Evolutionary conservation across 2,888 invertebrate genomes (phyloP).

Genomic region (Lutraria lutraria): DNA sequence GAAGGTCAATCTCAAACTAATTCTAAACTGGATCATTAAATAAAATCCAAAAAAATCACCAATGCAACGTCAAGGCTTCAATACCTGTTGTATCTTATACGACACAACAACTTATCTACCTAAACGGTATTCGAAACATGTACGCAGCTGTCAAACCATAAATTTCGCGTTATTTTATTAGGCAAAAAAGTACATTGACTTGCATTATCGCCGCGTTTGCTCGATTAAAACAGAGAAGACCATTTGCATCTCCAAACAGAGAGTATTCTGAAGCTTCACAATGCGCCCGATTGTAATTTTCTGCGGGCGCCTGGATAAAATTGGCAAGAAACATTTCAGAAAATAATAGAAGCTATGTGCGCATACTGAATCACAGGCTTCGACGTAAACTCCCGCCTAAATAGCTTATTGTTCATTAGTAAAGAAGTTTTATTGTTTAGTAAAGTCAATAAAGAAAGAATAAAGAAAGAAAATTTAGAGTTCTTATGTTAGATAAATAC

Average conservation of each 20-base stretch:
- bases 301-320: conserved; percentile 38
- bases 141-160: conserved; percentile 7
- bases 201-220: conserved; percentile 15
- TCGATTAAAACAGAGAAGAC: conserved; percentile 16
- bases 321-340: conserved; percentile 41
- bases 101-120: not conserved
- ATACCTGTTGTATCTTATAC: not conserved
- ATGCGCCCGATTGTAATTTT: conserved; percentile 33
- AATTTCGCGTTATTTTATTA: conserved; percentile 8
- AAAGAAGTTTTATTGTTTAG: conserved; percentile 50
- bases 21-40: not conserved
- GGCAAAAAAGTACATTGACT: conserved; percentile 16
- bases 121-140: conserved; percentile 3
- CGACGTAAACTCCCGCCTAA: conserved; percentile 37
- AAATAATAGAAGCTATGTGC: conserved; percentile 46
- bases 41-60: not conserved
- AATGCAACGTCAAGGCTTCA: not conserved
- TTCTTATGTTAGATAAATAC: conserved; percentile 33
- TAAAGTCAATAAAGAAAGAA: conserved; percentile 54
- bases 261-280: conserved; percentile 19
- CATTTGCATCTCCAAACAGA: conserved; percentile 15
- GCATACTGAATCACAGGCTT: conserved; percentile 25
- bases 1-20: not conserved
- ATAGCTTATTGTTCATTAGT: conserved; percentile 57
- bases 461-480: conserved; percentile 43